Evolutionary conservation across 2,888 invertebrate species (phyloP), one percentile per base, ranked within the genome.

Genomic region (Micropterix aruncella): DNA sequence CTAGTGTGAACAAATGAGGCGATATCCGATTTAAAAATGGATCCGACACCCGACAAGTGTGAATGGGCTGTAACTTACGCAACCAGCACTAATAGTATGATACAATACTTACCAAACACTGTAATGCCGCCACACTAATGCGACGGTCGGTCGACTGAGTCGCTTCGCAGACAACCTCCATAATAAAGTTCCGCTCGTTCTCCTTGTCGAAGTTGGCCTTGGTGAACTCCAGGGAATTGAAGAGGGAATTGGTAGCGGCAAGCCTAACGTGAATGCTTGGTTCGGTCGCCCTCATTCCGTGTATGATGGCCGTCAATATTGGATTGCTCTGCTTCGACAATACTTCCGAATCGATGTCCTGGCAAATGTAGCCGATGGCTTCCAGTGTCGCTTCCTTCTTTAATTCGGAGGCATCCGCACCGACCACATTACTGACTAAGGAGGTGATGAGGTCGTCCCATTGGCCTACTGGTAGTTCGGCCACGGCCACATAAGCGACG

Each of bases 101-200:
- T n/a, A n/a, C n/a, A n/a, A n/a, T 47, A 62, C 63, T 63, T 50
- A 91, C 99, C 58, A 99, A 77, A 70, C 99, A 99, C 63, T 99
- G 97, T 44, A 99, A 73, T 2, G 99, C 95, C 7, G 95, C 94
- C 14, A 99, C 97, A 70, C 86, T 82, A 41, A 99, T 91, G 65
- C 90, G 84, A 46, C 87, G 83, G 59, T 96, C 92, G 42, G 75
- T 66, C 3, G 90, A 92, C 63, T 97, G 97, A 1, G 99, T 99
- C 2, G 97, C 93, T 70, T 97, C 95, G 71, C 99, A 99, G 4
- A 99, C 96, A 43, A 95, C 94, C 72, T 99, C 95, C 99, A 99
- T 99, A 45, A 99, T 97, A 61, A 93, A 95, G 66, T 99, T 94
- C 51, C 99, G 77, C 66, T 99, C 99, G 46, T 85, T 79, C 74